Percentiles rank a stretch among this genome's conserved stretches.
These are phyloP conservation scores for Drosophila anomelani DNA, from an alignment of 2,888 invertebrate species.

Conservation along the genomic window DNA sequence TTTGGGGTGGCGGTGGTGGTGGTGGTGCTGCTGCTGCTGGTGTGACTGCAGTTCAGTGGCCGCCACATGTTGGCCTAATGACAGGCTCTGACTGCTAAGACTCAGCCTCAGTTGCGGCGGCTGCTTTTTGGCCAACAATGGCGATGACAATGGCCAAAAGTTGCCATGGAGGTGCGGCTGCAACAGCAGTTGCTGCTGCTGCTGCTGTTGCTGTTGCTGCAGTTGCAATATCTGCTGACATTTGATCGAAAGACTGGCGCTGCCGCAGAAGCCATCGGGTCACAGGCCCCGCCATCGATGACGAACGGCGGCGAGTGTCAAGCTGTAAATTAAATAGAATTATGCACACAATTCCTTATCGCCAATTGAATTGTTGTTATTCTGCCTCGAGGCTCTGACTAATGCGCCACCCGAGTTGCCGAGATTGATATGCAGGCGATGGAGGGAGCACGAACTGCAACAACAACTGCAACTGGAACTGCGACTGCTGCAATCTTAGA, in stretches of 20 bases:
- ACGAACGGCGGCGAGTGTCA: conserved; percentile 64
- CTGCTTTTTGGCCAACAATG: conserved; percentile 46
- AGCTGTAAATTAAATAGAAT: conserved; percentile 71
- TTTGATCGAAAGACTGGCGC: conserved; percentile 72
- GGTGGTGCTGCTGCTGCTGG: conserved; percentile 28
- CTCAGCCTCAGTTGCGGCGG: conserved; percentile 37
- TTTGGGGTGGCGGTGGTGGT: conserved; percentile 13
- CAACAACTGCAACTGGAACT: conserved; percentile 28
- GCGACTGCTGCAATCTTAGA: conserved; percentile 5
- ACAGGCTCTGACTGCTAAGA: conserved; percentile 51
- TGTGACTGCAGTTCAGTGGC: conserved; percentile 33
- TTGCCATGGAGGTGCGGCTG: conserved; percentile 58
- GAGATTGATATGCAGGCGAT: conserved; percentile 65
- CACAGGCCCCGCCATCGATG: conserved; percentile 25
- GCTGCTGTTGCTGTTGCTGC: background rate
- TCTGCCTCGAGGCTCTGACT: conserved; percentile 71
- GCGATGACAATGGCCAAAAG: conserved; percentile 62
- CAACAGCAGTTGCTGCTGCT: conserved; percentile 4
- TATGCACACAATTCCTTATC: conserved; percentile 69
- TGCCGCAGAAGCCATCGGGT: conserved; percentile 66
- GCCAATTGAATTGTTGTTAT: conserved; percentile 61
- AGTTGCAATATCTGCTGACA: conserved; percentile 48
- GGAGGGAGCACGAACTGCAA: conserved; percentile 36
- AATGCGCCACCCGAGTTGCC: conserved; percentile 77
- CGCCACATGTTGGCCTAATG: conserved; percentile 64